Percentiles rank a stretch among this genome's conserved stretches.
Conservation (phyloP, 2,888 invertebrate species). For the Drosophila eohydei region DNA sequence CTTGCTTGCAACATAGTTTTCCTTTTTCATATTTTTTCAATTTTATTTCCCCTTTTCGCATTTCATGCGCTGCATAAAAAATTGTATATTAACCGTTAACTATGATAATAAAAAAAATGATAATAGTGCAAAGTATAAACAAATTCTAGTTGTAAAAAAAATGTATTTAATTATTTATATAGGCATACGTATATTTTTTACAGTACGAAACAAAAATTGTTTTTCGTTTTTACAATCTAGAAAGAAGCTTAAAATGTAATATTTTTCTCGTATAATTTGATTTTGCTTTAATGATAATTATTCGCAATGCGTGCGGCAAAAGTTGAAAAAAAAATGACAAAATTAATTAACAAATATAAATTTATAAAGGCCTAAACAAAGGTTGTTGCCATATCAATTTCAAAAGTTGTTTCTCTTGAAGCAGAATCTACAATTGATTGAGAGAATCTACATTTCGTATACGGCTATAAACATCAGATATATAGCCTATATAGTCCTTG, state of each 20-base stretch:
- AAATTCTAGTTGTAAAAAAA: constrained; percentile 28
- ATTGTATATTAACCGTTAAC: constrained; percentile 14
- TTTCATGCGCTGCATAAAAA: constrained; percentile 63
- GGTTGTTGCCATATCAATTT: background rate
- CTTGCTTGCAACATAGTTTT: constrained; percentile 64
- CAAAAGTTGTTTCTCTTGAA: background rate
- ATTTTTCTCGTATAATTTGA: constrained; percentile 9
- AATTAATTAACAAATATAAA: constrained; percentile 14
- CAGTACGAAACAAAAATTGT: constrained; percentile 40
- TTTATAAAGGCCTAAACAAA: background rate
- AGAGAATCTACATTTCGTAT: background rate
- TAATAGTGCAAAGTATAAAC: constrained; percentile 39
- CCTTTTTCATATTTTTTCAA: constrained; percentile 13
- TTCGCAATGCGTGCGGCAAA: constrained; percentile 33
- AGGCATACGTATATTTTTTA: constrained; percentile 42
- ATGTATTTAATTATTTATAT: constrained; percentile 16
- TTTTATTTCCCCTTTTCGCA: constrained; percentile 47
- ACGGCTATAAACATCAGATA: background rate
- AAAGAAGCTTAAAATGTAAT: constrained; percentile 52
- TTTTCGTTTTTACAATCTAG: constrained; percentile 49
- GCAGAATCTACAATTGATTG: background rate
- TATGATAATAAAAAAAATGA: constrained; percentile 29
- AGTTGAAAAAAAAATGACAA: background rate
- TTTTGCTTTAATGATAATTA: constrained; percentile 16
- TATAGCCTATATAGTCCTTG: no score